Base-by-base conservation (phyloP, 2,888 invertebrate species). In the Cheilosia scutellata region DNA sequence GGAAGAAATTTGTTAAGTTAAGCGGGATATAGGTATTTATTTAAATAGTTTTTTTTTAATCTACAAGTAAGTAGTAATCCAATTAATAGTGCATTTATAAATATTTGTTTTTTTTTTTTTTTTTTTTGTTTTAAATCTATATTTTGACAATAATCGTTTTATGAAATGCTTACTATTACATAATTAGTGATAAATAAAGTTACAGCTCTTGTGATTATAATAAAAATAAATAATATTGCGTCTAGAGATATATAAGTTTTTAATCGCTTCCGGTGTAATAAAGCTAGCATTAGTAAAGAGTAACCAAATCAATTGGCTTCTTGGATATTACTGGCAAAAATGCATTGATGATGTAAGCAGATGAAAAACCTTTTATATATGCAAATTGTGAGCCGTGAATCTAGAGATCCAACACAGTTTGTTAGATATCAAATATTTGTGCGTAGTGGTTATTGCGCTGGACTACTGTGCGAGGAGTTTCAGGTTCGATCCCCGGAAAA, bases 251-350 rank as follows among this genome's bases (percentile, higher is more conserved):
- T 9, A 13, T 87, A 88, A 88, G 88, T 87, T 88, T 87, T 88
- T 89, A 89, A 89, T 89, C 89, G 89, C 84, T 89, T 89, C 89
- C 89, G 90, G 89, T 90, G 90, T 86, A 82, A 68, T 82, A 80
- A 62, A 82, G 82, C 86, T 86, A 72, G 13, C 37, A 55, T 78
- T 71, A 49, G 71, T 58, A 51, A 37, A 63, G 40, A 51, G 25
- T 53, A 20, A 29, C 44, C 4, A 47, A 78, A 51, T 33, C 4
- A 66, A 55, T 60, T 60, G 27, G 60, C 40, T 25, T 44, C n/a
- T 51, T 58, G 6, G n/a, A 55, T 16, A 49, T 29, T 63, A 65
- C 84, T 84, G 84, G 84, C 80, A 84, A 84, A 60, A 66, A 84
- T 84, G 84, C 79, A 84, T 84, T 70, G 33, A 79, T 84, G 74